Evolutionary conservation across 1,140 invertebrate genomes (phyloP).

Genomic region (Atta texana): DNA sequence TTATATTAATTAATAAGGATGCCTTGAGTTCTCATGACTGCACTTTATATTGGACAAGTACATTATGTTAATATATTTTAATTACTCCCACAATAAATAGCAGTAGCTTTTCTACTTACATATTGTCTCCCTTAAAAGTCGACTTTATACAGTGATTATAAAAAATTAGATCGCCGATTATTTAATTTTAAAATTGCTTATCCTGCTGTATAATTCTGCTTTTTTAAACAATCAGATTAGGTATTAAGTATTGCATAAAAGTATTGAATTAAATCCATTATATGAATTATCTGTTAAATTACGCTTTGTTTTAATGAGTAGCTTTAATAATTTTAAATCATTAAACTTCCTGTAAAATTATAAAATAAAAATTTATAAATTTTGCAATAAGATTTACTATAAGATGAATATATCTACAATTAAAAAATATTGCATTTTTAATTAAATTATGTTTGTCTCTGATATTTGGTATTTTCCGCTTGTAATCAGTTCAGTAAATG

Average conservation of each 20-base stretch:
- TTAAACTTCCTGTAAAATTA: not conserved
- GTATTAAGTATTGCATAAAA: not conserved
- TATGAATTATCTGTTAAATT: not conserved
- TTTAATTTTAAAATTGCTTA: not conserved
- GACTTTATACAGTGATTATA: not conserved
- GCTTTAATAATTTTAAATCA: not conserved
- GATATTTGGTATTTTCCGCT: not conserved
- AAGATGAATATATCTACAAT: not conserved
- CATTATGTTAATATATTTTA: conserved; percentile 31
- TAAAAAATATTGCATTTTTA: not conserved
- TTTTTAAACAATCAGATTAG: not conserved
- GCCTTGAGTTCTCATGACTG: conserved; percentile 2
- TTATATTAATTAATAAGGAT: conserved; percentile 54
- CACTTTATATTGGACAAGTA: not conserved
- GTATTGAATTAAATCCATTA: not conserved
- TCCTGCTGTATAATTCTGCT: not conserved
- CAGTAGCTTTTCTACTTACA: conserved; percentile 40
- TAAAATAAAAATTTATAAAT: not conserved
- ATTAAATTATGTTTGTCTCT: not conserved
- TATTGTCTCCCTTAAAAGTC: conserved; percentile 10
- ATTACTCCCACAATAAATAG: conserved; percentile 33
- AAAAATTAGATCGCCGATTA: conserved; percentile 36
- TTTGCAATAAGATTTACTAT: not conserved
- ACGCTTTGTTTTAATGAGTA: not conserved
- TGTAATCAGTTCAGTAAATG: not conserved